These are phyloP conservation scores for Proisotoma minuta DNA, from an alignment of 2,888 invertebrate species.

Conservation along the genomic window DNA sequence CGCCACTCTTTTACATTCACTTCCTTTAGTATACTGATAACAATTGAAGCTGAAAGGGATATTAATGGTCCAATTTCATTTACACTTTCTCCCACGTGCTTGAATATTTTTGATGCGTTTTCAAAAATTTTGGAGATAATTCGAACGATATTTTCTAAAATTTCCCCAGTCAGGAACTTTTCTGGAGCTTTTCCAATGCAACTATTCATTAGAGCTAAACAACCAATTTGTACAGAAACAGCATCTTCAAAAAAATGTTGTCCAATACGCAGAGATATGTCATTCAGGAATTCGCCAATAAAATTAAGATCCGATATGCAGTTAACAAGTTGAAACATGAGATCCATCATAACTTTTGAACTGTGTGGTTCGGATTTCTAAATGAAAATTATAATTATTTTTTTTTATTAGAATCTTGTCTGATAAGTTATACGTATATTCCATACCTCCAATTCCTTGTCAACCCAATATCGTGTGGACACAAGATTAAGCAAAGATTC, in stretches of 20 bases:
- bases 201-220: slow-evolving; percentile 34
- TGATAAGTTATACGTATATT: slow-evolving; percentile 8
- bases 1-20: slow-evolving; percentile 32
- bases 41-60: slow-evolving; percentile 23
- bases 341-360: slow-evolving; percentile 12
- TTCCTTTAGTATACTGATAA: slow-evolving; percentile 29
- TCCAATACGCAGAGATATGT: slow-evolving; percentile 12
- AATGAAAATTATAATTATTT: background rate
- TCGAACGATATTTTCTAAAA: slow-evolving; percentile 34
- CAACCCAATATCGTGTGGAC: slow-evolving; percentile 25
- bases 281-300: slow-evolving; percentile 3
- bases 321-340: slow-evolving; percentile 20
- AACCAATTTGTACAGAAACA: slow-evolving; percentile 25
- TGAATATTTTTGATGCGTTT: slow-evolving; percentile 23
- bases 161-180: slow-evolving; percentile 16
- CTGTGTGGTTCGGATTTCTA: slow-evolving; percentile 11
- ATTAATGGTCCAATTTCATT: slow-evolving; percentile 25
- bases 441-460: slow-evolving; percentile 3
- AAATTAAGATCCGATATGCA: background rate
- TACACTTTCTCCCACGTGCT: slow-evolving; percentile 18
- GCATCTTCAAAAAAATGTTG: slow-evolving; percentile 21
- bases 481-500: slow-evolving; percentile 4
- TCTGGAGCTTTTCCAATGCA: slow-evolving; percentile 21
- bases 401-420: no score
- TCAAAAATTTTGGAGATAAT: slow-evolving; percentile 35